Base-by-base conservation (phyloP, 2,113 vertebrate species). In the Ahaetulla prasina region DNA sequence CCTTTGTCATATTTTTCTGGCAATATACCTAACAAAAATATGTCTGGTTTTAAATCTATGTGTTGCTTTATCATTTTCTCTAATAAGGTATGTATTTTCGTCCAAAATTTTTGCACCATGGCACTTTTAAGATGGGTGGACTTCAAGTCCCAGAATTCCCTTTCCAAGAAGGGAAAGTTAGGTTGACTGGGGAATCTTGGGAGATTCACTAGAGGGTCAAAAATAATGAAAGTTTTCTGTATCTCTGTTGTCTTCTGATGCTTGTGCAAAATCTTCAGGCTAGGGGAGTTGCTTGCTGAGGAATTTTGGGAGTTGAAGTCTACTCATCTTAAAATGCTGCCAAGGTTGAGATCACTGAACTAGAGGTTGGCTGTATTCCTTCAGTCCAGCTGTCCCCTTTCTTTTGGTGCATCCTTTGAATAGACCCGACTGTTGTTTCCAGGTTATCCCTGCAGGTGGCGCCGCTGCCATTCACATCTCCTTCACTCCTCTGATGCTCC, bases 391-490 rank as follows among this genome's bases (percentile, higher is more conserved):
- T 7, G 2, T 20, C 35, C 18, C 18, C 0, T 39, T 80, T 3
- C 68, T 35, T 39, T 54, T 3, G 2, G 3, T 84, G 22, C 60
- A 43, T 1, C 87, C 27, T 0, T 8, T 49, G 92, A 87, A 7
- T 52, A 23, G 88, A 89, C 0, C 92, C 0, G 3, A 0, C 91
- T 1, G 94, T 20, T 94, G 87, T n/a, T 94, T 92, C 7, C 96
- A 99, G 99, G 97, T 99, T 91, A 94, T 99, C 96, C 98, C 98
- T 92, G 98, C 98, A 35, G 96, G 98, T 50, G 97, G 98, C 94
- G 97, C 96, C 45, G 94, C 94, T 93, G 97, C 96, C 87, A 91
- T 99, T 95, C 94, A 94, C 57, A 95, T 98, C 11, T 98, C 98
- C 88, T 99, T 99, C 97, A 98, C 98, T 0, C 99, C 99, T 0